Conservation (phyloP, 2,888 invertebrate species). For the Homarus gammarus region DNA sequence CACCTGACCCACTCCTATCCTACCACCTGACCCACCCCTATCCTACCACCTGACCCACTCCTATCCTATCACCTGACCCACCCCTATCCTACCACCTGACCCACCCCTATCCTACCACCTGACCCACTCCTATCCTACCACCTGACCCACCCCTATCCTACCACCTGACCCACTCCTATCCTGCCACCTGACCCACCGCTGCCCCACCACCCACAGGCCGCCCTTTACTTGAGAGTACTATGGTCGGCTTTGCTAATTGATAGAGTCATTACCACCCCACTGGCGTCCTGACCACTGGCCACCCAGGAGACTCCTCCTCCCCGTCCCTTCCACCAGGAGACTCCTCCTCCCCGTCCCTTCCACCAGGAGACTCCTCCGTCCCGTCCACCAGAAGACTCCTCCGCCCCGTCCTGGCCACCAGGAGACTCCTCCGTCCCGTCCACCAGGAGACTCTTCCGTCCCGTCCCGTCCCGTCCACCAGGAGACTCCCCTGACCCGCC, state of each 20-base stretch:
- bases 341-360: background rate
- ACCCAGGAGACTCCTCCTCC: background rate
- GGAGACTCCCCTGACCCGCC: background rate
- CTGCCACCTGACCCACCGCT: background rate
- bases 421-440: background rate
- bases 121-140: background rate
- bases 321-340: background rate
- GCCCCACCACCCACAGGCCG: constrained; percentile 4
- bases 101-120: background rate
- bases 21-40: too few relatives aligned
- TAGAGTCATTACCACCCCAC: constrained; percentile 9
- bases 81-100: background rate
- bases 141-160: background rate
- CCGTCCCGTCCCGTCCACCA: background rate
- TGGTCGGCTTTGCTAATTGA: constrained; percentile 22
- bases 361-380: constrained; percentile 1
- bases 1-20: too few relatives aligned
- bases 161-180: background rate
- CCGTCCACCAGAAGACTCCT: background rate
- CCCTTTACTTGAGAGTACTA: too few relatives aligned
- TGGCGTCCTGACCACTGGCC: background rate
- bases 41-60: background rate
- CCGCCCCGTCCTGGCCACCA: background rate
- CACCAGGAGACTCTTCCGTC: too few relatives aligned
- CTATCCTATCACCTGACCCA: background rate